Base-by-base conservation (phyloP, 2,888 invertebrate genomes). In the Papilio elwesi region DNA sequence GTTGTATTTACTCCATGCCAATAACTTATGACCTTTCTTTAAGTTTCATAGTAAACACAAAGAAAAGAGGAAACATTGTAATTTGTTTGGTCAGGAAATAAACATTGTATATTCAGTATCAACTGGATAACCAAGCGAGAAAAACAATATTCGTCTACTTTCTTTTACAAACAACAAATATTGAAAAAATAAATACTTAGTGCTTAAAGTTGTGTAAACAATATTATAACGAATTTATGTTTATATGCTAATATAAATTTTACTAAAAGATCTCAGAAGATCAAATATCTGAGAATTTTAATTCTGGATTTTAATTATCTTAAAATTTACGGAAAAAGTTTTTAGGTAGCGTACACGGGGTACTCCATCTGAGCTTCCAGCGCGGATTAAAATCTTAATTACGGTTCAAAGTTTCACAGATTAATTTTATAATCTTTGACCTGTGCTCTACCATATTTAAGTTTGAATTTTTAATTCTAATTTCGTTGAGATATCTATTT, bases 311-410 rank as follows among this genome's bases (percentile, higher is more conserved):
- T 86, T 85, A 84, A 87, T 88, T 86, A 90, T 88, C 87, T 84
- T 78, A 82, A 82, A 81, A 89, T 85, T 92, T 91, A 92, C 87
- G 88, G 80, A 78, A 71, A 85, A 92, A 92, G 83, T 91, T 92
- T 81, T 80, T 77, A 81, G 85, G 85, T 83, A 82, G 76, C 77
- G 82, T 85, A 87, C 87, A 87, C 86, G 26, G 26, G 26, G 83
- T 83, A 84, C 81, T 85, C 85, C 79, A 81, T 80, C 81, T 80
- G 78, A 83, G 81, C 82, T 83, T 81, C 81, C 78, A 76, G 76
- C 81, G 81, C 77, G 87, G 90, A 92, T 92, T 90, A 88, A 89
- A 90, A 91, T 91, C 90, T 91, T 90, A 91, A 92, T 91, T 88
- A 87, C 86, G 83, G 75, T 78, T 84, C 82, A 79, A 89, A 91